These are phyloP conservation scores for Tenthredo notha DNA, from an alignment of 2,888 invertebrate genomes.

Conservation along the genomic window DNA sequence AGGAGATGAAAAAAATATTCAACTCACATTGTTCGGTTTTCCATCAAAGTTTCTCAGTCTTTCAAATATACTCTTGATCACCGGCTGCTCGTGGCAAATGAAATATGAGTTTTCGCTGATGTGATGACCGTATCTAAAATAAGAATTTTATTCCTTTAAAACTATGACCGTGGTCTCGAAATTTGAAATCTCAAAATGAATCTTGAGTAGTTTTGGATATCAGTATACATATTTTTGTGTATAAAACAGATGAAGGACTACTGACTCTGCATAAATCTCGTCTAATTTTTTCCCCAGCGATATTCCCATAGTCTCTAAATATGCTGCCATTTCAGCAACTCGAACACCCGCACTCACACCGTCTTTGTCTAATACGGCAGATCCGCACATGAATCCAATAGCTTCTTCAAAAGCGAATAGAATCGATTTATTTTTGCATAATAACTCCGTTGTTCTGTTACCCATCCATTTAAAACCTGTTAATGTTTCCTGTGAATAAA, in stretches of 20 bases:
- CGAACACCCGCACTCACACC: constrained; percentile 94
- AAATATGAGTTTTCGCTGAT: constrained; percentile 93
- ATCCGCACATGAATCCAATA: constrained; percentile 98
- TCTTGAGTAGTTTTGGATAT: background rate
- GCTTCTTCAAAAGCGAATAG: constrained; percentile 99
- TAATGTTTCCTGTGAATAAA: constrained; percentile 88
- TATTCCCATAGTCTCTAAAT: constrained; percentile 83
- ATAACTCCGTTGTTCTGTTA: constrained; percentile 88
- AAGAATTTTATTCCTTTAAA: constrained; percentile 49
- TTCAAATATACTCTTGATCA: constrained; percentile 89
- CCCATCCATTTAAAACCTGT: constrained; percentile 99
- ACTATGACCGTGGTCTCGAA: background rate
- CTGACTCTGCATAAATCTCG: constrained; percentile 86
- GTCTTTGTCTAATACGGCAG: constrained; percentile 95
- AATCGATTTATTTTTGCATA: constrained; percentile 86
- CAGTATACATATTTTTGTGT: background rate
- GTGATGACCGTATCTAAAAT: constrained; percentile 91
- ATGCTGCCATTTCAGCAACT: constrained; percentile 87
- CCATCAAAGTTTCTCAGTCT: constrained; percentile 88
- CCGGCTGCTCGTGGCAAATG: constrained; percentile 88
- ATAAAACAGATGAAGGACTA: constrained; percentile 45
- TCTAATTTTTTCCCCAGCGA: constrained; percentile 84
- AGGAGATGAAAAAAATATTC: background rate
- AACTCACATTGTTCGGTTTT: constrained; percentile 81
- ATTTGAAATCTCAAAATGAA: background rate